Evolutionary conservation across 2,113 vertebrate species (phyloP), one percentile per base, ranked within the genome.

Genomic region (Coracopsis vasa): DNA sequence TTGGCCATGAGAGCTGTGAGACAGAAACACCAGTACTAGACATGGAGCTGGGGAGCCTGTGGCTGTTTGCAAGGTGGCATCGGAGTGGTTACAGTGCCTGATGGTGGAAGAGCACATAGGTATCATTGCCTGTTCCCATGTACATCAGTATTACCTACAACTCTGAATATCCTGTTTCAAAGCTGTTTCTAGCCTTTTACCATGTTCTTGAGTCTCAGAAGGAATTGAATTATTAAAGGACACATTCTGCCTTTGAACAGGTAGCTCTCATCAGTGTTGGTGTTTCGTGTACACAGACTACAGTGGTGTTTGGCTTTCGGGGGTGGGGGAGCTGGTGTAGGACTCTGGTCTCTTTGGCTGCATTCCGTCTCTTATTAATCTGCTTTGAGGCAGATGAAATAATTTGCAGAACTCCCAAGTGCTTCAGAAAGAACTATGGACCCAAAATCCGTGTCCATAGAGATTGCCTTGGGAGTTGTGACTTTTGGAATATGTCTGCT

Each of bases 41-140:
- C 7, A 8, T 0, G 6, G 17, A 41, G 11, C 33, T 75, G 45
- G 51, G 42, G 70, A 75, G 39, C 51, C 29, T 54, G 61, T 16
- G 23, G 48, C 88, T 73, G 16, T 48, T 37, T 47, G 50, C 10
- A 2, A 10, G 2, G 1, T 35, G 24, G 18, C 28, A 7, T 33
- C 0, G 0, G 50, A 7, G n/a, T 73, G 35, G 23, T 47, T 47
- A 2, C 1, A 5, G 61, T 64, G 35, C 24, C n/a, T 47, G 35
- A 5, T 67, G 64, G 8, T 47, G 31, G 41, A 69, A 87, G 54
- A 51, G 21, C n/a, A 4, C 0, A 1, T 62, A 23, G 28, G 9
- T 58, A 4, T 50, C 42, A 4, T 0, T 0, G n/a, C 12, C 41
- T 2, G 1, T 50, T 25, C 71, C 42, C 29, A 5, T 20, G n/a